A percentile compares a stretch with the other conserved stretches of the same genome.
These are phyloP conservation scores for Netelia virgata DNA, from an alignment of 2,888 invertebrate genomes.

Conservation along the genomic window DNA sequence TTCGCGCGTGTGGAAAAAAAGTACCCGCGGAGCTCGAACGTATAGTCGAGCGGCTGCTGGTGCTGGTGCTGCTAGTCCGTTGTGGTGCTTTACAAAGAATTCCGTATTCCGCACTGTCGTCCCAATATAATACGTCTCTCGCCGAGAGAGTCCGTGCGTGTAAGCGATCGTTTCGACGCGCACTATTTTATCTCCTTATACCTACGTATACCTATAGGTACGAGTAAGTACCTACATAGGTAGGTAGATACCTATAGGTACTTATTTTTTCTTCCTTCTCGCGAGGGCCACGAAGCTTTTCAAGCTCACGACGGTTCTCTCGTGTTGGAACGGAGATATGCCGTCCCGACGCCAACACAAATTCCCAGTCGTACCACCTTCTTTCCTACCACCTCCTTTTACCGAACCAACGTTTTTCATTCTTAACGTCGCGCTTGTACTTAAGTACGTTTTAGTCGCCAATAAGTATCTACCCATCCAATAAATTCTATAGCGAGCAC, in stretches of 20 bases:
- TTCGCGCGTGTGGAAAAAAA: conserved; percentile 23
- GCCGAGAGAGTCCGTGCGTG: conserved; percentile 60
- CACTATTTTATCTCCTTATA: conserved; percentile 39
- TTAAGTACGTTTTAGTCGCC: too few species aligned
- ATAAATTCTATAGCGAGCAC: too few species aligned
- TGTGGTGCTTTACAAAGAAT: conserved; percentile 51
- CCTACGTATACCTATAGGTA: too few species aligned
- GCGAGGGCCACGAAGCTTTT: neutral
- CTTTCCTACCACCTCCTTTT: neutral
- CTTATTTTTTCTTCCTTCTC: too few species aligned
- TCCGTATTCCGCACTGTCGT: conserved; percentile 59
- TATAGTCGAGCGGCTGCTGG: conserved; percentile 9
- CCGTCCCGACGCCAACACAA: conserved; percentile 28
- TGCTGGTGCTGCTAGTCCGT: conserved; percentile 6
- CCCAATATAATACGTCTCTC: conserved; percentile 64
- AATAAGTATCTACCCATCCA: too few species aligned
- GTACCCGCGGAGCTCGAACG: conserved; percentile 20
- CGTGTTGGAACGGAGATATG: conserved; percentile 9
- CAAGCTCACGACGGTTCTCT: conserved; percentile 25
- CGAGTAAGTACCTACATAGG: too few species aligned
- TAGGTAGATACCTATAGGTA: too few species aligned
- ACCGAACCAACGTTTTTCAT: conserved; percentile 1
- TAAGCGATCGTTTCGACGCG: conserved; percentile 65
- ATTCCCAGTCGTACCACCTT: conserved; percentile 1
- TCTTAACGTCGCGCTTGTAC: conserved; percentile 8